Evolutionary conservation across 2,888 invertebrate genomes (phyloP), one percentile per base, ranked within the genome.

Genomic region (Anarsia innoxiella): DNA sequence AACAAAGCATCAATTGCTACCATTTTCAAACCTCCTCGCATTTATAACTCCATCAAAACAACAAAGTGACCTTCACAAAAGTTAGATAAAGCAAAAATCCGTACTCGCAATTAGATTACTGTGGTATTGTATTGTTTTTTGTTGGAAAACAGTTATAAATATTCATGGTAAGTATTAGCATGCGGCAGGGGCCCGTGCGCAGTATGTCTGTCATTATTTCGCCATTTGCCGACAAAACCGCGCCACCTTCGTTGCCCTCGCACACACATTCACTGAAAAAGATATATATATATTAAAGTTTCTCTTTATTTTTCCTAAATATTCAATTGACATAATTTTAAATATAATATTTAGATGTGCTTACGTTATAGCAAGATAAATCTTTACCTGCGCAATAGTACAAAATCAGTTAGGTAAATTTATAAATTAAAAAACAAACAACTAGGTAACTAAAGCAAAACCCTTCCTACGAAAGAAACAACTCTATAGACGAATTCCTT

Each of bases 81-180:
- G 37, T 37, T 31, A 31, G 13, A 14, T 9, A 6, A 13, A 31
- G 23, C 28, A 23, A 31, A 41, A 26, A 31, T 38, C 31, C 13
- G 14, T 23, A 26, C 14, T 25, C 28, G 23, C 36, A 34, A 36
- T 39, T 36, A 30, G 15, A 29, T 39, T 40, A 40, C 23, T 14
- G 25, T 32, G 28, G 38, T 23, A 35, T 41, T 28, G 37, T 37
- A 35, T 39, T 36, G 35, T 60, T 66, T 67, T 65, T 66, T 61
- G 57, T 64, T 51, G 57, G 56, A 68, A 72, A 72, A 75, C 66
- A 71, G 61, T 63, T 70, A 82, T 83, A 80, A 82, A 83, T 83
- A 83, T 83, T 82, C 80, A 83, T 80, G 69, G 55, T 54, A 48
- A 48, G 60, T 74, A 79, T 80, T 80, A 76, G 76, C 72, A 74